Percentiles rank a stretch among this genome's conserved stretches.
Evolutionary conservation across 2,888 invertebrate genomes (phyloP).

Genomic region (Agonopterix subpropinquella): DNA sequence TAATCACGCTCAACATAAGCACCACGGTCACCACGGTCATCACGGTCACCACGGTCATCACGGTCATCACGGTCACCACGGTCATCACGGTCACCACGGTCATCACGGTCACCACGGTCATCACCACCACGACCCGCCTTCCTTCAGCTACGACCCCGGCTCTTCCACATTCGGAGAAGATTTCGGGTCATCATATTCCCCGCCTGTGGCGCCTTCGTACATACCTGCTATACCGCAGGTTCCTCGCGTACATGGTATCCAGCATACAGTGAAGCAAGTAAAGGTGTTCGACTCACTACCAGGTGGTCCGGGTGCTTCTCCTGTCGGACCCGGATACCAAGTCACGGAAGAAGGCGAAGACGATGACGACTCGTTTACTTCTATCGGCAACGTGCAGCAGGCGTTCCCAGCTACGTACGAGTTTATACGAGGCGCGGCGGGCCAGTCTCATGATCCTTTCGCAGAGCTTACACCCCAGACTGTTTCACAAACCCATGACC

Average conservation of each 20-base stretch:
- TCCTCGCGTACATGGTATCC: slow-evolving; percentile 36
- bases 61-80: slow-evolving; percentile 20
- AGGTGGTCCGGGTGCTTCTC: slow-evolving; percentile 22
- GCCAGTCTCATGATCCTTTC: slow-evolving; percentile 39
- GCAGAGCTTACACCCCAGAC: slow-evolving; percentile 35
- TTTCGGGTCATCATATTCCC: slow-evolving; percentile 30
- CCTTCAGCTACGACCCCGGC: slow-evolving; percentile 31
- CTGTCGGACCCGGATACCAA: slow-evolving; percentile 44
- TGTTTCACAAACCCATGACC: slow-evolving; percentile 34
- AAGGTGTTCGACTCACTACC: slow-evolving; percentile 60
- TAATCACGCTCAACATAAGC: slow-evolving; percentile 24
- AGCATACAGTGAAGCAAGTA: slow-evolving; percentile 61
- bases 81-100: slow-evolving; percentile 26
- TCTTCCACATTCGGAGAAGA: slow-evolving; percentile 44
- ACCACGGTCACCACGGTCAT: slow-evolving; percentile 32
- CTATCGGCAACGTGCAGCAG: slow-evolving; percentile 47
- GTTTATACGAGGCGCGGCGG: slow-evolving; percentile 40
- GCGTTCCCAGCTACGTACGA: slow-evolving; percentile 49
- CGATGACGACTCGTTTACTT: slow-evolving; percentile 50
- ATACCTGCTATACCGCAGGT: slow-evolving; percentile 23
- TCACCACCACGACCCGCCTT: slow-evolving; percentile 45
- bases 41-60: slow-evolving; percentile 29
- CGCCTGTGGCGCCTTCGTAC: slow-evolving; percentile 31
- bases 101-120: slow-evolving; percentile 27
- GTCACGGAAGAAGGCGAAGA: slow-evolving; percentile 61